Evolutionary conservation across 2,888 invertebrate species (phyloP).

Genomic region (Netelia melanura): DNA sequence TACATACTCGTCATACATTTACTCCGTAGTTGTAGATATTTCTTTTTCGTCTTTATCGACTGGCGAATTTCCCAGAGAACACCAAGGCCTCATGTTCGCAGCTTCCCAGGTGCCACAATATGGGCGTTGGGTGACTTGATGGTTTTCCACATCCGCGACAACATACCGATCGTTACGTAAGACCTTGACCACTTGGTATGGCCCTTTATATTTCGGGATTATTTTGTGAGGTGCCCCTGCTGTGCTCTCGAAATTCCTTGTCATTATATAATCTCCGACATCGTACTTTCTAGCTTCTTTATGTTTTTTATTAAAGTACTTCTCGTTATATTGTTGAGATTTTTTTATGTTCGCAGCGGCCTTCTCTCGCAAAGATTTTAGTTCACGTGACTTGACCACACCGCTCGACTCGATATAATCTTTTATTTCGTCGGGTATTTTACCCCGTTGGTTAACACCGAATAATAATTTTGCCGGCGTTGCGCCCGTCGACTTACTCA

Average conservation of each 20-base stretch:
- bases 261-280: constrained; percentile 60
- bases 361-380: constrained; percentile 53
- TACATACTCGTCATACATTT: too few relatives aligned
- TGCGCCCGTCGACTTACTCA: too few relatives aligned
- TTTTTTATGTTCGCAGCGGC: constrained; percentile 64
- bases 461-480: too few relatives aligned
- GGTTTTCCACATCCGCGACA: too few relatives aligned
- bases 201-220: constrained; percentile 68
- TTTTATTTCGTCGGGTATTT: too few relatives aligned
- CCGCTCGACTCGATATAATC: not conserved
- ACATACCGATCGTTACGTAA: constrained; percentile 70
- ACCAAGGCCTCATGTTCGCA: constrained; percentile 20
- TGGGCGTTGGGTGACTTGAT: too few relatives aligned
- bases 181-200: constrained; percentile 61
- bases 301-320: constrained; percentile 72
- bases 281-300: constrained; percentile 66
- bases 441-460: too few relatives aligned
- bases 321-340: constrained; percentile 70
- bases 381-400: constrained; percentile 49
- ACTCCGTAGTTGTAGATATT: too few relatives aligned
- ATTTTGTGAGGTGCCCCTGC: constrained; percentile 66
- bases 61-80: not conserved
- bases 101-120: too few relatives aligned
- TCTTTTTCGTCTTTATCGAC: too few relatives aligned
- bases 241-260: constrained; percentile 36